Percentiles rank a stretch among this genome's conserved stretches.
These are phyloP conservation scores for Carduelis carduelis DNA, from an alignment of 2,797 vertebrate genomes.

Conservation along the genomic window DNA sequence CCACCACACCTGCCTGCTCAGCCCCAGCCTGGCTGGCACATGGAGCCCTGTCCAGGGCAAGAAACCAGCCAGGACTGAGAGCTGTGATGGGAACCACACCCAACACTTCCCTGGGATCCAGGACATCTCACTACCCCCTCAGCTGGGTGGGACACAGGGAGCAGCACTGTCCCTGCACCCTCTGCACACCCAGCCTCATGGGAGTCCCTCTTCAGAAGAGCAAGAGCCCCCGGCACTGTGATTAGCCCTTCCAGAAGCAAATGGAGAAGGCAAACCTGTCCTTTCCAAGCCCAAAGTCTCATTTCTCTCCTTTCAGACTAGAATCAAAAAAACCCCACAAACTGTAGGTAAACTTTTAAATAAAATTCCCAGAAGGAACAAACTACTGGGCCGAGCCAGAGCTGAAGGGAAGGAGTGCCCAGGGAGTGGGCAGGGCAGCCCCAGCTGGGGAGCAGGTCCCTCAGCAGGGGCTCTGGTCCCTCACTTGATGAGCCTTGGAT, in stretches of 20 bases:
- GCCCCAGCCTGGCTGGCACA: neutral
- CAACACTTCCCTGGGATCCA: neutral
- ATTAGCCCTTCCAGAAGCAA: neutral
- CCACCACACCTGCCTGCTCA: neutral
- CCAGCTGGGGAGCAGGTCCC: neutral
- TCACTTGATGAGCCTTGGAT: neutral
- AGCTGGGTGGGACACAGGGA: neutral
- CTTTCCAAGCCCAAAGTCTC: neutral
- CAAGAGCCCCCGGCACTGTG: neutral
- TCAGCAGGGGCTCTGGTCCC: neutral
- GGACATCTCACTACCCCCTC: neutral
- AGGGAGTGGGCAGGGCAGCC: neutral
- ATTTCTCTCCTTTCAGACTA: neutral
- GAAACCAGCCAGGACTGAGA: neutral
- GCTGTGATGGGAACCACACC: neutral
- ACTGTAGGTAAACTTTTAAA: neutral
- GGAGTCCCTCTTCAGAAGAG: neutral
- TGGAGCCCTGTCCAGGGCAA: neutral
- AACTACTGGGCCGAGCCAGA: neutral
- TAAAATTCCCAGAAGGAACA: neutral
- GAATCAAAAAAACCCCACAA: neutral
- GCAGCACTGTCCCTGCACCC: neutral
- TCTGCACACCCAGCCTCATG: rapidly evolving
- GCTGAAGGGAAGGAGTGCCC: neutral
- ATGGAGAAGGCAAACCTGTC: neutral